These are phyloP conservation scores for Centroberyx gerrardi DNA, from an alignment of 2,797 vertebrate species.

Conservation along the genomic window DNA sequence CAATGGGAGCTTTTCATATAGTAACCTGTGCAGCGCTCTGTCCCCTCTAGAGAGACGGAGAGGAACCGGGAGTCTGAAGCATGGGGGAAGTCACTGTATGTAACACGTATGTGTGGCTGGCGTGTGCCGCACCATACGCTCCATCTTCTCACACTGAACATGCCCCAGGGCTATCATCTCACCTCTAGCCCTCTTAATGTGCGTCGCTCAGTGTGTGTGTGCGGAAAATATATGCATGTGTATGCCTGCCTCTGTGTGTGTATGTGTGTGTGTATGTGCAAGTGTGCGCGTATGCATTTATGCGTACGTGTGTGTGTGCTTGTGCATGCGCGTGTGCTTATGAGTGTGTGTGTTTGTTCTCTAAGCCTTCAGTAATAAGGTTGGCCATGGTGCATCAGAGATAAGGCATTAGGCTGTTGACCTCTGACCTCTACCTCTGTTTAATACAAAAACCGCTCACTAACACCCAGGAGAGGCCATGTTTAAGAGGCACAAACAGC, in stretches of 20 bases:
- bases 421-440: slow-evolving; percentile 76
- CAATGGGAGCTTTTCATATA: slow-evolving; percentile 32
- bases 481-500: slow-evolving; percentile 72
- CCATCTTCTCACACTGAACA: slow-evolving; percentile 72
- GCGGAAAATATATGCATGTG: slow-evolving; percentile 6
- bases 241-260: slow-evolving; percentile 1
- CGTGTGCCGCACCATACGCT: slow-evolving; percentile 50
- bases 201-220: slow-evolving; percentile 30
- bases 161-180: slow-evolving; percentile 81
- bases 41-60: slow-evolving; percentile 4
- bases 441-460: slow-evolving; percentile 75
- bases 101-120: slow-evolving; percentile 25
- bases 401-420: slow-evolving; percentile 86
- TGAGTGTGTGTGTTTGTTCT: slow-evolving; percentile 69
- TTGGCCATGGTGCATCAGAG: slow-evolving; percentile 82
- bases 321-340: slow-evolving; percentile 20
- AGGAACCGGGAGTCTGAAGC: slow-evolving; percentile 9
- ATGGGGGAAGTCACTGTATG: slow-evolving; percentile 15
- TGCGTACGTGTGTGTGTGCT: slow-evolving; percentile 54
- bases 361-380: slow-evolving; percentile 81
- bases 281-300: slow-evolving; percentile 50
- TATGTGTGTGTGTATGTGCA: slow-evolving; percentile 37
- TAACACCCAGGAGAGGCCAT: slow-evolving; percentile 73
- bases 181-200: slow-evolving; percentile 71
- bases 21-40: slow-evolving; percentile 3